A percentile compares a stretch with the other conserved stretches of the same genome.
Evolutionary conservation across 2,797 vertebrate species (phyloP).

Genomic region (Morus bassanus): DNA sequence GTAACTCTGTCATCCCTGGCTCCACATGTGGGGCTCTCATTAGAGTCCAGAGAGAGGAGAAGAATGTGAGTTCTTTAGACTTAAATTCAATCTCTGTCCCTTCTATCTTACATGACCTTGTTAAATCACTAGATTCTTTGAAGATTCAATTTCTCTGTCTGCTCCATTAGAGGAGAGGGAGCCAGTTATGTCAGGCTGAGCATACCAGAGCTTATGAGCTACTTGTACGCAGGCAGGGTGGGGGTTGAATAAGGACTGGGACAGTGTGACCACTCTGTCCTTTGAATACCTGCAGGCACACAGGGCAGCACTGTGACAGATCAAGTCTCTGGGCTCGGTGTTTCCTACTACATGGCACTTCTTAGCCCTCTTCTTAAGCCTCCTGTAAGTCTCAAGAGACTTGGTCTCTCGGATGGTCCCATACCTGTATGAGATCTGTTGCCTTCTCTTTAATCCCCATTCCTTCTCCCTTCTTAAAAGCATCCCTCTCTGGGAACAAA

Average conservation of each 20-base stretch:
- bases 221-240: neutral
- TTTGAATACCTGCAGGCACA: neutral
- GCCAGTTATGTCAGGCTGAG: neutral
- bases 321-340: neutral
- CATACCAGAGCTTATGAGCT: neutral
- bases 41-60: neutral
- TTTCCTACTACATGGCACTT: neutral
- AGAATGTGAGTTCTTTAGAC: neutral
- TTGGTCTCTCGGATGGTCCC: neutral
- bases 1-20: neutral
- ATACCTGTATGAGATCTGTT: neutral
- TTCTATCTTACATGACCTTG: neutral
- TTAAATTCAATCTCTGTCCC: neutral
- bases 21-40: neutral
- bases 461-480: neutral
- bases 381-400: neutral
- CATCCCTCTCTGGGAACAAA: neutral
- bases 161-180: neutral
- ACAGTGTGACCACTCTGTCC: neutral
- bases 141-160: neutral
- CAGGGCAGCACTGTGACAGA: neutral
- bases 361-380: neutral
- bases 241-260: neutral
- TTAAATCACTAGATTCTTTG: neutral
- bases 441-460: neutral